Base-by-base conservation (phyloP, 2,888 invertebrate genomes). In the Drosophila paracracens region DNA sequence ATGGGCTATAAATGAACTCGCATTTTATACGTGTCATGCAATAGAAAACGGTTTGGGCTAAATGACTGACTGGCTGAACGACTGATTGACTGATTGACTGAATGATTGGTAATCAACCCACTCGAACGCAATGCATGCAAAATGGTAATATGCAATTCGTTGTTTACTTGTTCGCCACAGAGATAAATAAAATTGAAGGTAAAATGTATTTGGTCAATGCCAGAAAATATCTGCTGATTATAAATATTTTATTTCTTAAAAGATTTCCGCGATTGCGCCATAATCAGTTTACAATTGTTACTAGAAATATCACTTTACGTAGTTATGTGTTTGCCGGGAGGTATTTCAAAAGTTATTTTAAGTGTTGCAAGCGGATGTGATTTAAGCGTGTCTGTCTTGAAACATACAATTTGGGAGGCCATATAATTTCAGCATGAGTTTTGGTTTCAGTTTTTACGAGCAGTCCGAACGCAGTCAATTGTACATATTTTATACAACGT, bases 401-500 rank as follows among this genome's bases (percentile, higher is more conserved):
- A 33, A 40, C 63, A 75, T 64, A 52, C 70, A 75, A 75, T 75
- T 74, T 57, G 74, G 58, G 64, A 50, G 65, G 33, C 70, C 76
- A 48, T 62, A 76, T 62, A 33, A 53, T 60, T 76, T 63, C 75
- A 60, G 64, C 27, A 48, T 36, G 36, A 54, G 36, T 67, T 68
- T 67, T 36, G 6, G 21, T 33, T 62, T 54, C 65, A 50, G 59
- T 50, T 77, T 76, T 77, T 79, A 79, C 60, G 79, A 57, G 79
- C 77, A 52, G 62, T 79, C 35, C 66, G 57, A 70, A 51, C 25
- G 51, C 57, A 52, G 58, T 76, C 72, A 68, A 64, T 81, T 75
- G 63, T 80, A 70, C 60, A 61, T 62, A 76, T 70, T 79, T 64
- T 65, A 72, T 78, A 48, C 43, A 62, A 48, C 18, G 33, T 35